Evolutionary conservation across 2,113 vertebrate genomes (phyloP), one percentile per base, ranked within the genome.

Genomic region (Gorilla gorilla): DNA sequence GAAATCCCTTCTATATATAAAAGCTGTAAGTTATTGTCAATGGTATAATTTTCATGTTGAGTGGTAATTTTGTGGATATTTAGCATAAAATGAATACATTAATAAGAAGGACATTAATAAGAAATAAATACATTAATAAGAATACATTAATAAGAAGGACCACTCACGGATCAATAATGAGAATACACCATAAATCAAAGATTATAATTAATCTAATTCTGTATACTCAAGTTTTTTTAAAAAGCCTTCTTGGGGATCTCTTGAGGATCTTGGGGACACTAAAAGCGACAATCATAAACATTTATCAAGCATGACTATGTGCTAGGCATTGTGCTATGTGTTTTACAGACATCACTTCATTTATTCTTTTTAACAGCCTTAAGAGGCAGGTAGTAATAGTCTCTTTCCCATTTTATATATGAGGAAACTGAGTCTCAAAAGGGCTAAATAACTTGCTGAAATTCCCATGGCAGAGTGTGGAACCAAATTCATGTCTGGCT

Each of bases 201-300:
- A 45, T 70, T 93, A 52, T 75, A 93, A 90, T 75, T 86, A 90
- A 81, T 81, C n/a, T 6, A 73, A 55, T 75, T 95, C 18, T 83
- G 23, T 79, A 43, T 3, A 18, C 18, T 32, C 8, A 59, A 55
- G 30, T 73, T 80, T 55, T 73, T 43, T 12, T 4, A 79, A 68
- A 64, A 59, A 83, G 6, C 25, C 16, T 9, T 81, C 35, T 70
- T 84, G 75, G 8, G 20, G 61, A 57, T 6, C 13, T 93, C 45
- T 79, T 40, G 40, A 3, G 40, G 40, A 40, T 40, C 40, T 40
- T 40, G 40, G 40, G 82, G 32, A 68, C 40, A 55, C 48, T 76
- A 85, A 81, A 80, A 70, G 40, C 16, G 43, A 48, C 38, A 48
- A 76, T 82, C 66, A 94, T 12, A 72, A 89, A 38, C 72, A 89